Evolutionary conservation across 2,888 invertebrate genomes (phyloP), one percentile per base, ranked within the genome.

Genomic region (Marronus borbonicus): DNA sequence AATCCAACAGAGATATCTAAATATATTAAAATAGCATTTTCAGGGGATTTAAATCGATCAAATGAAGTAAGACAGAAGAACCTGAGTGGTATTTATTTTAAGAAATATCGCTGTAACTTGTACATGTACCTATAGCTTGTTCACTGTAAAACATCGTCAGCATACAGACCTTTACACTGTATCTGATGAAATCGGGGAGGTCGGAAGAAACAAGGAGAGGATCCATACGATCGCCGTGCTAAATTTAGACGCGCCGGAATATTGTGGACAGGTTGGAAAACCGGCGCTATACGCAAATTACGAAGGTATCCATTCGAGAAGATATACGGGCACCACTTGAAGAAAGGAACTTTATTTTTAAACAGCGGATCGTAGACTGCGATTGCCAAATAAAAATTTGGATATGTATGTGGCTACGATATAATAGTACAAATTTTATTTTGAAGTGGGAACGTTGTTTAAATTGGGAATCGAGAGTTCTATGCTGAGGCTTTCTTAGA

Each of bases 341-440:
- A 68, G 68, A 68, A 68, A 68, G 68, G 50, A 52, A 49, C 24
- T 68, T 12, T 68, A 68, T 68, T 68, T 68, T 68, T 68, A 68
- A 50, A 68, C 68, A 12, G 14, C 12, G 28, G 28, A 50, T 68
- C 50, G 36, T 44, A 44, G 10, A 10, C 8, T 12, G 12, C 44
- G 62, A 5, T 28, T 60, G 60, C 60, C 60, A 60, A 24, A n/a
- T 12, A 28, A 60, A 60, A 60, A 31, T 55, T 55, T n/a, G 55
- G 17, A 55, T 7, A 31, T 10, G 60, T 60, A 10, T 12, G 8
- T 31, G 10, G 14, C 4, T 62, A 62, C 31, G 31, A 31, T n/a
- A 31, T 31, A 14, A 20, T 2, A 14, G 28, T 14, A 24, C 62
- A 14, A 20, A 2, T 12, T 44, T 31, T 31, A 31, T 4, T 31